These are phyloP conservation scores for Trachops cirrhosus DNA, from an alignment of 2,797 vertebrate genomes.

Conservation along the genomic window DNA sequence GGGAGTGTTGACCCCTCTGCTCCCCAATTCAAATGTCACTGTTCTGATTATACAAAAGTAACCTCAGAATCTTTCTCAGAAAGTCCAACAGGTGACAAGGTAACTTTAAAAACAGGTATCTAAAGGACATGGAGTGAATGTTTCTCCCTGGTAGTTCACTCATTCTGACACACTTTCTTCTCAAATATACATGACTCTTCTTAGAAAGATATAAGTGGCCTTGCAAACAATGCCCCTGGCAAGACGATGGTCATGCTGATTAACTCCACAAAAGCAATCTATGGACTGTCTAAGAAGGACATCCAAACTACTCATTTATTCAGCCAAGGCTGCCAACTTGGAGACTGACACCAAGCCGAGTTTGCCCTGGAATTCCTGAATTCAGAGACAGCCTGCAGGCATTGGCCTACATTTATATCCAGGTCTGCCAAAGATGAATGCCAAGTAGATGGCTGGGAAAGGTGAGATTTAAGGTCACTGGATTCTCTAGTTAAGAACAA, in stretches of 20 bases:
- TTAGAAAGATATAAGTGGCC: background rate
- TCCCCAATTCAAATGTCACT: background rate
- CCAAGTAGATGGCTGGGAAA: background rate
- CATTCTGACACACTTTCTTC: background rate
- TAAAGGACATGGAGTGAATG: background rate
- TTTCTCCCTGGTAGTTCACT: background rate
- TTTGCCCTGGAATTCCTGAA: conserved; percentile 11
- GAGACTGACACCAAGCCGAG: background rate
- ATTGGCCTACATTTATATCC: background rate
- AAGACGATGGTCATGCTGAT: background rate
- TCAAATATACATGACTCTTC: background rate
- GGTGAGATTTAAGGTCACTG: background rate
- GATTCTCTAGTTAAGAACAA: background rate
- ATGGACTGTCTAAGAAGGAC: background rate
- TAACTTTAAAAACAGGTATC: background rate
- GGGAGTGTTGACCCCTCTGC: background rate
- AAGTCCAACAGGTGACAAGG: background rate
- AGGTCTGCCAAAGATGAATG: background rate
- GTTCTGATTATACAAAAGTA: background rate
- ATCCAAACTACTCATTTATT: background rate
- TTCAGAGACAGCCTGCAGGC: background rate
- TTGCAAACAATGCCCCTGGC: background rate
- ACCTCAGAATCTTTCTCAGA: background rate
- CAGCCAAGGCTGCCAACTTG: background rate
- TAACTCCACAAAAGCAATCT: background rate